A percentile compares a stretch with the other conserved stretches of the same genome.
These are phyloP conservation scores for Phocides pigmalion DNA, from an alignment of 1,140 invertebrate genomes.

Conservation along the genomic window DNA sequence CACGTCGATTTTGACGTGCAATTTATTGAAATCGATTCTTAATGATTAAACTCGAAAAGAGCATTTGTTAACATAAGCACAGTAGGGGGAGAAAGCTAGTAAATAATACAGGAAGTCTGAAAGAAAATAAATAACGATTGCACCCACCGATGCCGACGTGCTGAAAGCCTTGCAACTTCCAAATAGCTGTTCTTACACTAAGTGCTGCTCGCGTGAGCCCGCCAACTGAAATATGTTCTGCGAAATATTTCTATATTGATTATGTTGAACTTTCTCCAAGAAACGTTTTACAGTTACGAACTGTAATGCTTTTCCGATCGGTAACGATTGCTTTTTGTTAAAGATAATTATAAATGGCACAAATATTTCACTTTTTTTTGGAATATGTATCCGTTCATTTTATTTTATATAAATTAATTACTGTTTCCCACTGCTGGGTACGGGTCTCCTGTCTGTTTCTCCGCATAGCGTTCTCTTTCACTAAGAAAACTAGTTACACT, in stretches of 20 bases:
- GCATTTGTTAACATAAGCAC: too few relatives aligned
- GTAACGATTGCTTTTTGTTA: not conserved
- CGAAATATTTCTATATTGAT: constrained; percentile 31
- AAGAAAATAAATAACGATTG: constrained; percentile 16
- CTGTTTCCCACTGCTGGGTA: too few relatives aligned
- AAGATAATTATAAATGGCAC: not conserved
- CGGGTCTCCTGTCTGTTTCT: too few relatives aligned
- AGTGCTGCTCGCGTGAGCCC: constrained; percentile 25
- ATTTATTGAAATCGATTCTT: too few relatives aligned
- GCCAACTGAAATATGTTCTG: constrained; percentile 22
- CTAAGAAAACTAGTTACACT: too few relatives aligned
- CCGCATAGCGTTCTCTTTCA: too few relatives aligned
- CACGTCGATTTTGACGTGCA: too few relatives aligned
- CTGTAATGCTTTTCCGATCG: not conserved
- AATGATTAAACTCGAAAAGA: too few relatives aligned
- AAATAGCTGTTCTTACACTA: constrained; percentile 23
- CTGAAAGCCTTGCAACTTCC: constrained; percentile 27
- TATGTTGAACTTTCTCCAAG: constrained; percentile 25
- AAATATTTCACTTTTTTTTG: too few relatives aligned
- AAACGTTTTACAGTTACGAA: constrained; percentile 15
- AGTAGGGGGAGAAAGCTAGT: not conserved
- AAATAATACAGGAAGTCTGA: constrained; percentile 1
- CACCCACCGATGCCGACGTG: constrained; percentile 16
- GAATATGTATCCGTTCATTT: too few relatives aligned
- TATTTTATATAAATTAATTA: too few relatives aligned